Percentiles rank a stretch among this genome's conserved stretches.
These are phyloP conservation scores for Pyrgilauda ruficollis DNA, from an alignment of 2,113 vertebrate species.

Conservation along the genomic window DNA sequence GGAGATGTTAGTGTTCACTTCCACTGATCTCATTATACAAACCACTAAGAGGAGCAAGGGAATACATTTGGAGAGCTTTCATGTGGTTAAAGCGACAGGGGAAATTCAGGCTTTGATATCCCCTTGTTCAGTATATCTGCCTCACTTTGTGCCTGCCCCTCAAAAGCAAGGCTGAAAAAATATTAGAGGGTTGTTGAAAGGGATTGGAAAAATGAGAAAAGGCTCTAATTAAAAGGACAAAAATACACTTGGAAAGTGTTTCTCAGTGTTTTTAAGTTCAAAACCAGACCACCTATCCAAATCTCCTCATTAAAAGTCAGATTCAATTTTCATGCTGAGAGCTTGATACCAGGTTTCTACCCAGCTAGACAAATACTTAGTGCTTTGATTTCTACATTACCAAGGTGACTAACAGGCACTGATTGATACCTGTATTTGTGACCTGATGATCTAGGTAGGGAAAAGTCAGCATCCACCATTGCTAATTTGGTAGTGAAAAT, in stretches of 20 bases:
- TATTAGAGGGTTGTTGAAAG: conserved; percentile 20
- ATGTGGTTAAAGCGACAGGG: conserved; percentile 62
- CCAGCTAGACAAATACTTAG: neutral
- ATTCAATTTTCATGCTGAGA: conserved; percentile 7
- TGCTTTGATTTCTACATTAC: neutral
- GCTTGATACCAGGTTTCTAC: neutral
- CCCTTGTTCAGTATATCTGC: conserved; percentile 60
- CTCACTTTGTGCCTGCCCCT: conserved; percentile 43
- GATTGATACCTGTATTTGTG: neutral
- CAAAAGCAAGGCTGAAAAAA: conserved; percentile 29
- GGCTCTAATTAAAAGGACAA: conserved; percentile 45
- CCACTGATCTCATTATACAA: conserved; percentile 71
- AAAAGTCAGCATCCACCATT: neutral
- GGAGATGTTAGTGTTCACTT: conserved; percentile 61
- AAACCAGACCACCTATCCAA: conserved; percentile 36
- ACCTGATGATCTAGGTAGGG: neutral
- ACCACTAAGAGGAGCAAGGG: conserved; percentile 68
- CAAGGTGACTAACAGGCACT: neutral
- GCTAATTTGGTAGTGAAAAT: neutral
- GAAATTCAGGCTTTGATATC: conserved; percentile 69
- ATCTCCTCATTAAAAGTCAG: conserved; percentile 41
- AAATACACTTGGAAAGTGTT: conserved; percentile 46
- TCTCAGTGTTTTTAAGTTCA: conserved; percentile 44
- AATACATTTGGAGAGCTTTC: conserved; percentile 69
- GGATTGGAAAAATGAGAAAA: conserved; percentile 3